Evolutionary conservation across 35 echinoderm and acorn worm genomes (phyloP).

Genomic region (Chiridota heheva): DNA sequence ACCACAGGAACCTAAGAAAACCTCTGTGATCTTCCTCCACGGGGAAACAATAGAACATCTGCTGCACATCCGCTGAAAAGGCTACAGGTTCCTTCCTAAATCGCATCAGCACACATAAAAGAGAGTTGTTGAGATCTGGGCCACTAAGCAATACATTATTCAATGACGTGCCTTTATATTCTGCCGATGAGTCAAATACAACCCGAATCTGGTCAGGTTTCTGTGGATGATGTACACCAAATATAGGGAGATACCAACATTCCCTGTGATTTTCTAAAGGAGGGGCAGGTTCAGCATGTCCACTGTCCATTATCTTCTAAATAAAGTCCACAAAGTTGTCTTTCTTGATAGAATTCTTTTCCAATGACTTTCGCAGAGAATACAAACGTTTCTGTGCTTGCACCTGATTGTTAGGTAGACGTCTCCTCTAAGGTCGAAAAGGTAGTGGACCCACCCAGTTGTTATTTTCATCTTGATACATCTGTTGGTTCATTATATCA

Average conservation of each 20-base stretch:
- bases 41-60: slow-evolving; percentile 33
- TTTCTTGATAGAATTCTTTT: too few species aligned
- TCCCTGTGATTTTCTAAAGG: neutral
- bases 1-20: slow-evolving; percentile 46
- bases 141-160: slow-evolving; percentile 33
- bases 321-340: too few species aligned
- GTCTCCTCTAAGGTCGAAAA: neutral
- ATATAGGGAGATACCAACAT: slow-evolving; percentile 32
- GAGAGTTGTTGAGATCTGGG: slow-evolving; percentile 22
- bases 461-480: neutral
- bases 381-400: neutral
- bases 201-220: slow-evolving; percentile 36
- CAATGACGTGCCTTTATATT: slow-evolving; percentile 11
- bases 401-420: slow-evolving; percentile 28
- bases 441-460: slow-evolving; percentile 38
- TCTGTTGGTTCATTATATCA: neutral
- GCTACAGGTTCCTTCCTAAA: slow-evolving; percentile 34
- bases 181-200: slow-evolving; percentile 37
- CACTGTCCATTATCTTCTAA: too few species aligned
- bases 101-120: slow-evolving; percentile 23
- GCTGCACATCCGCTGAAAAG: slow-evolving; percentile 5
- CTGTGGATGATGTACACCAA: slow-evolving; percentile 52
- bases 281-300: slow-evolving; percentile 31
- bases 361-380: neutral
- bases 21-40: slow-evolving; percentile 19